These are phyloP conservation scores for Itoplectis maculator DNA, from an alignment of 2,888 invertebrate genomes.

Conservation along the genomic window DNA sequence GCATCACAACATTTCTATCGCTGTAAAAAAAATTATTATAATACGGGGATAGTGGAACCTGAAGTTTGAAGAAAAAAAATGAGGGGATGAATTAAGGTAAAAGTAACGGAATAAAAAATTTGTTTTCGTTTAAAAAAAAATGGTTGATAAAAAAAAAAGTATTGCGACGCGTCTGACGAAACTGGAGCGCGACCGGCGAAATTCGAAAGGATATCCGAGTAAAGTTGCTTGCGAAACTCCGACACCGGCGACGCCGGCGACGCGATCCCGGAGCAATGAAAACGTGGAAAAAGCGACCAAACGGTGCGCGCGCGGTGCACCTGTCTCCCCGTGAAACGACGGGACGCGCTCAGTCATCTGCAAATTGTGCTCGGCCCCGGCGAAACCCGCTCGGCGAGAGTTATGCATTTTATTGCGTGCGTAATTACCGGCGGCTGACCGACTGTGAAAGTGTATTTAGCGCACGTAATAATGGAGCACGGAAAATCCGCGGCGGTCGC, in stretches of 20 bases:
- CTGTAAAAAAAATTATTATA: too few species aligned
- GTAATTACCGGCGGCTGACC: conserved; percentile 61
- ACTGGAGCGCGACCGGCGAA: conserved; percentile 10
- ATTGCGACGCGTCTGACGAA: background rate
- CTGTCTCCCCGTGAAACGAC: conserved; percentile 15
- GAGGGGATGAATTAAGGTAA: too few species aligned
- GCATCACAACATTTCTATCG: background rate
- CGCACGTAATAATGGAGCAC: conserved; percentile 11
- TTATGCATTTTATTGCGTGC: conserved; percentile 58
- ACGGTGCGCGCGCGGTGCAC: too few species aligned
- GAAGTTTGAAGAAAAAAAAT: conserved; percentile 1
- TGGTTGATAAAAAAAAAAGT: background rate
- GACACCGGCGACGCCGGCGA: background rate
- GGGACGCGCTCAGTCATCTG: conserved; percentile 14
- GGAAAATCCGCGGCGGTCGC: background rate
- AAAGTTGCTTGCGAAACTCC: conserved; percentile 8
- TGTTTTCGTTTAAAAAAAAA: background rate
- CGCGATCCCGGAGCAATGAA: background rate
- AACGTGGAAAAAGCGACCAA: conserved; percentile 17
- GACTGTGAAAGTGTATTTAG: conserved; percentile 55
- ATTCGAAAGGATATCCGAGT: conserved; percentile 16
- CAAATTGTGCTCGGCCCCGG: conserved; percentile 16
- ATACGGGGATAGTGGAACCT: too few species aligned
- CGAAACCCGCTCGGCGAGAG: conserved; percentile 7
- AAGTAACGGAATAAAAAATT: too few species aligned